phyloP scores from a whole-genome alignment of 2,797 vertebrate species.

The Xyrichtys novacula region DNA sequence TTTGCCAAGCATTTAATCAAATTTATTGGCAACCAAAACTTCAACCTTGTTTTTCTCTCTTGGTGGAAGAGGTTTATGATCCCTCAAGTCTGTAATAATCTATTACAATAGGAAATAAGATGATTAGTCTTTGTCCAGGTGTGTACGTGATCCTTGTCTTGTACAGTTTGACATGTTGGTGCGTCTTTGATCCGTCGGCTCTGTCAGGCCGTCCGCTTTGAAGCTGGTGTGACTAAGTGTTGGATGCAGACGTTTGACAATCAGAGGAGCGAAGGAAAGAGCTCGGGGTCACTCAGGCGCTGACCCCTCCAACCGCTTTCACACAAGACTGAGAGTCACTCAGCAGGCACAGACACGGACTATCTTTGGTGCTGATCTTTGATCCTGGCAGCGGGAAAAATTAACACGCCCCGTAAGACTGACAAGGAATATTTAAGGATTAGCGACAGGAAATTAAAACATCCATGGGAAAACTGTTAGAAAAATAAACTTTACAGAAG shows the following conservation, averaged over 20 bases:
- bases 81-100: too few species aligned
- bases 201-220: slow-evolving; percentile 55
- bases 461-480: neutral
- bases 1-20: too few species aligned
- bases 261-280: slow-evolving; percentile 18
- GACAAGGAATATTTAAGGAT: neutral
- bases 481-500: slow-evolving; percentile 1
- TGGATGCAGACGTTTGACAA: slow-evolving; percentile 32
- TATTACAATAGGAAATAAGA: neutral
- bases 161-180: neutral
- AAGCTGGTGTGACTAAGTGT: slow-evolving; percentile 46
- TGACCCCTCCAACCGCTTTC: slow-evolving; percentile 69
- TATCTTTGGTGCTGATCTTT: slow-evolving; percentile 45
- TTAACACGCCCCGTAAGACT: neutral
- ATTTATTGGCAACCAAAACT: too few species aligned
- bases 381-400: slow-evolving; percentile 33
- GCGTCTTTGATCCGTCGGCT: slow-evolving; percentile 55
- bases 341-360: slow-evolving; percentile 38
- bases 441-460: slow-evolving; percentile 11
- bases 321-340: slow-evolving; percentile 67
- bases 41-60: too few species aligned
- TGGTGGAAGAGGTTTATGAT: too few species aligned
- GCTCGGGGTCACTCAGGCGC: slow-evolving; percentile 46
- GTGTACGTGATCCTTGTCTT: neutral
- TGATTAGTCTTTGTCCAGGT: neutral